Evolutionary conservation across 2,797 vertebrate genomes (phyloP), one percentile per base, ranked within the genome.

Genomic region (Hoplostethus mediterraneus): DNA sequence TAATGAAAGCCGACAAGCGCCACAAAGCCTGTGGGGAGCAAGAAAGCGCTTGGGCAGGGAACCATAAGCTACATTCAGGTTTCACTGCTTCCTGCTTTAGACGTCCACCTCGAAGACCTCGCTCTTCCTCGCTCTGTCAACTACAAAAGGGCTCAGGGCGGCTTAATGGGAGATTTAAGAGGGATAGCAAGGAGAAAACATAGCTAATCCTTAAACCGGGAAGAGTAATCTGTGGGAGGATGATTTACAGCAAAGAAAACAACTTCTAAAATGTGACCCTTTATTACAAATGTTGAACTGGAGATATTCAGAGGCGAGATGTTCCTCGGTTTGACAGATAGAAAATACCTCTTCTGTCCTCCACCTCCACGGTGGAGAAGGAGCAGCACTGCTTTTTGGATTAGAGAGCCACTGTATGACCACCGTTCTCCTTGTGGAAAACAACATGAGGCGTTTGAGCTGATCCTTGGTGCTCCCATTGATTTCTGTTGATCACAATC

Each of bases 401-500:
- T 86, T 68, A 83, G 51, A 67, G 58, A 62, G 73, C 63, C 57
- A 2, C 58, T 25, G 0, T 67, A 38, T 60, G 75, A 73, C 84
- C 73, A 74, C 64, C 31, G 71, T 63, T 56, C 17, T 6, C 47
- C 76, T 63, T 1, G 4, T 49, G 62, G 63, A 83, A 77, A 81
- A 81, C 71, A 73, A 64, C n/a, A 55, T 75, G 76, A 65, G 77
- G 81, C 63, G 71, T 77, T 71, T 59, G 65, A 72, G 75, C 77
- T 81, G 80, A 82, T 91, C 90, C 82, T 77, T 14, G 8, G 63
- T 14, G 81, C 89, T 82, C 87, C 79, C 87, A 94, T 95, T 92
- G 94, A 95, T 94, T 93, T 92, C 84, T 87, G 81, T 85, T 93
- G 92, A 94, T 95, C 92, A 80, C 90, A 92, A 93, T 94, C 93